Conservation (phyloP, 2,888 invertebrate genomes). For the Isoperla grammatica region DNA sequence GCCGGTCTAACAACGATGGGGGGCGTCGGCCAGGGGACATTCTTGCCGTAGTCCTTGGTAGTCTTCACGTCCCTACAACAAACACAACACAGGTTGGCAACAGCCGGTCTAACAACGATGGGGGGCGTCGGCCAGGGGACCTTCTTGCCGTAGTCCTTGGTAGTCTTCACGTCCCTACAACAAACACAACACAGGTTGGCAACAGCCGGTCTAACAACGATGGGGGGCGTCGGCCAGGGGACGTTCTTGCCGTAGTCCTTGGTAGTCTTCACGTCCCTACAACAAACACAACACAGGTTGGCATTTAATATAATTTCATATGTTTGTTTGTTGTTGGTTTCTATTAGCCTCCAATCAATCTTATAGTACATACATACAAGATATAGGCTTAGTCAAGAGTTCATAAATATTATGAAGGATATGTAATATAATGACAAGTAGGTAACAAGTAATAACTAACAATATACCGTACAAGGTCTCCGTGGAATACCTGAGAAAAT, state of each 20-base stretch:
- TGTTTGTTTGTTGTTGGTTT: too few species aligned
- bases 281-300: too few species aligned
- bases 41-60: constrained; percentile 68
- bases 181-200: constrained; percentile 50
- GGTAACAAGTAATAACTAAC: too few species aligned
- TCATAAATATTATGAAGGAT: too few species aligned
- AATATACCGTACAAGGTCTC: too few species aligned
- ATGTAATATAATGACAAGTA: too few species aligned
- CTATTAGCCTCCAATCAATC: too few species aligned
- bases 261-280: constrained; percentile 54
- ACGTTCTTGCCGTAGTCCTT: constrained; percentile 80
- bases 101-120: constrained; percentile 57
- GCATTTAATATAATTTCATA: too few species aligned
- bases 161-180: constrained; percentile 53
- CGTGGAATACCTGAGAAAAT: too few species aligned
- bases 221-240: constrained; percentile 62
- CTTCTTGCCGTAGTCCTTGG: constrained; percentile 67
- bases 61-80: constrained; percentile 52
- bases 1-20: constrained; percentile 62
- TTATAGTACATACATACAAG: too few species aligned
- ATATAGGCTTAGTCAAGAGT: too few species aligned
- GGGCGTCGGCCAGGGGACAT: constrained; percentile 66
- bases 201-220: constrained; percentile 58
- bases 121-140: constrained; percentile 73
- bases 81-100: constrained; percentile 54